A percentile compares a stretch with the other conserved stretches of the same genome.
Evolutionary conservation across 2,888 invertebrate genomes (phyloP).

Genomic region (Andricus quercusramuli): DNA sequence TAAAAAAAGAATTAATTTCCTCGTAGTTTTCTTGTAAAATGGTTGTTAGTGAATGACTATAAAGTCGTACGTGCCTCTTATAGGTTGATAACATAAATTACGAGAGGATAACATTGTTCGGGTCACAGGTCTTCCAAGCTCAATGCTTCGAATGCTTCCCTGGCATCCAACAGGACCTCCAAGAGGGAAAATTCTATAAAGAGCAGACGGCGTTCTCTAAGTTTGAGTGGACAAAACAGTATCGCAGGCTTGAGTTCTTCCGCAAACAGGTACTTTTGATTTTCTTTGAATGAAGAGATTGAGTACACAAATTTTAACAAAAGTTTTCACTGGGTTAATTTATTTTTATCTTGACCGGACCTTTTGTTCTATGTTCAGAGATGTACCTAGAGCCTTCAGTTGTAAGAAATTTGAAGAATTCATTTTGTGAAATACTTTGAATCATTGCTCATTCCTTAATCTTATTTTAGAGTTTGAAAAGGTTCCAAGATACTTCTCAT

Average conservation of each 20-base stretch:
- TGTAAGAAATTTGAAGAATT: too few relatives aligned
- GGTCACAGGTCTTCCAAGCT: conserved; percentile 74
- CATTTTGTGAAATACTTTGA: background rate
- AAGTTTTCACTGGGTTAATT: too few relatives aligned
- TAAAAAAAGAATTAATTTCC: too few relatives aligned
- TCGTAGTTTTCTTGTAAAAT: background rate
- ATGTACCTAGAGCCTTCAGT: too few relatives aligned
- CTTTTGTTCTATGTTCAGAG: too few relatives aligned
- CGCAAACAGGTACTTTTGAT: conserved; percentile 48
- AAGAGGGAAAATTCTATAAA: conserved; percentile 55
- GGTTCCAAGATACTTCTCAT: too few relatives aligned
- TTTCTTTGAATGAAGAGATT: background rate
- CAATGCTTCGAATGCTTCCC: conserved; percentile 72
- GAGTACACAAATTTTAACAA: too few relatives aligned
- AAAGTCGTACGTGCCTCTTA: conserved; percentile 23
- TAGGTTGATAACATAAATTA: conserved; percentile 36
- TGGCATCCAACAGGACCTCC: conserved; percentile 78
- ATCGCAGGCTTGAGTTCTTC: conserved; percentile 50
- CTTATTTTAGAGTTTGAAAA: too few relatives aligned
- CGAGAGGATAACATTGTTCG: conserved; percentile 37
- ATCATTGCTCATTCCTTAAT: background rate
- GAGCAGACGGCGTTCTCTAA: conserved; percentile 58
- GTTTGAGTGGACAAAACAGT: conserved; percentile 61
- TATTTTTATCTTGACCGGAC: too few relatives aligned
- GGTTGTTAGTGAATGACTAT: background rate